Percentiles rank a stretch among this genome's conserved stretches.
Conservation (phyloP, 2,888 invertebrate species). For the Eilema griseolum region DNA sequence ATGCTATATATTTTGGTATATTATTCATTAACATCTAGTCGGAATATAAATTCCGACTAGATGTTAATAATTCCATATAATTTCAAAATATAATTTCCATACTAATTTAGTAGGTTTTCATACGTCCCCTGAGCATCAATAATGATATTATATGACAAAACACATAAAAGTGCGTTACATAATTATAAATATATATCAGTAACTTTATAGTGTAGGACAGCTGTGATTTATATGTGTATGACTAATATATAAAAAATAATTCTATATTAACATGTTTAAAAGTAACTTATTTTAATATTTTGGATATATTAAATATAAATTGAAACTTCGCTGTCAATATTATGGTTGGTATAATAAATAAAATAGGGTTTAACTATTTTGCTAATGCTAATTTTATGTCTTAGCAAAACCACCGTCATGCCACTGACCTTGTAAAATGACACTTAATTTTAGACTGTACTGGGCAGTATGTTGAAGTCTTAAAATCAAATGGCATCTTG, state of each 20-base stretch:
- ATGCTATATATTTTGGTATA: background rate
- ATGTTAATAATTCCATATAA: background rate
- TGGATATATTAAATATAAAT: constrained; percentile 1
- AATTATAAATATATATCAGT: background rate
- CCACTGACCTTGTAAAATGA: too few species aligned
- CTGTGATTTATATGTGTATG: constrained; percentile 51
- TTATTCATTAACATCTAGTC: constrained; percentile 13
- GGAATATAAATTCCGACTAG: too few species aligned
- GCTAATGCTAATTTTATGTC: too few species aligned
- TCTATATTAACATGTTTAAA: background rate
- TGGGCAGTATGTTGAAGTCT: too few species aligned
- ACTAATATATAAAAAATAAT: constrained; percentile 13
- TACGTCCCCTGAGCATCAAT: too few species aligned
- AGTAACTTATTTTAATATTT: background rate
- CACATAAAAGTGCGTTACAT: background rate
- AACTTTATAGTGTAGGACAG: constrained; percentile 27
- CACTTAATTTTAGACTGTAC: too few species aligned
- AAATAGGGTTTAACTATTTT: constrained; percentile 30
- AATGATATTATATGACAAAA: background rate
- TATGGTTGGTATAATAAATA: too few species aligned
- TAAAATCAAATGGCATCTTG: too few species aligned
- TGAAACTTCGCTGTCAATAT: constrained; percentile 21
- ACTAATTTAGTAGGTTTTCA: background rate
- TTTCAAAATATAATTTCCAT: background rate
- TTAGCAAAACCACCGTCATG: too few species aligned